Percentiles rank a stretch among this genome's conserved stretches.
Conservation (phyloP, 2,797 vertebrate species). For the Agapornis canus region DNA sequence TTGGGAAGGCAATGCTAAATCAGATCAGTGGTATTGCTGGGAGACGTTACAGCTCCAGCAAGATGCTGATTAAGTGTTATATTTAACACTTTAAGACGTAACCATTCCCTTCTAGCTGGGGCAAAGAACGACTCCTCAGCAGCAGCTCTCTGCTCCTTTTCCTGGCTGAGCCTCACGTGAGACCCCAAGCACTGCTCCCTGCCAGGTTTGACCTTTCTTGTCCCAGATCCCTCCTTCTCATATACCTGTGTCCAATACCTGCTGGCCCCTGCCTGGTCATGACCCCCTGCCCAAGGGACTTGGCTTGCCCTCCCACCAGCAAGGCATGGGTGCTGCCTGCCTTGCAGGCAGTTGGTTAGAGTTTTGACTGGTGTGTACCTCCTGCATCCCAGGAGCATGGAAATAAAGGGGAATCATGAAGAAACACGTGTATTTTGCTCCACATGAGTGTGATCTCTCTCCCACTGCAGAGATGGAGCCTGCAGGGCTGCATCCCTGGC, state of each 20-base stretch:
- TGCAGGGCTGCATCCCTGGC: not conserved
- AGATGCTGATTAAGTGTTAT: slow-evolving; percentile 39
- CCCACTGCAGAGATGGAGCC: not conserved
- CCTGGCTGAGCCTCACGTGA: not conserved
- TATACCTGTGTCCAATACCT: not conserved
- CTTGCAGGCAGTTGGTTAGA: fast-evolving
- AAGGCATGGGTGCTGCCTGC: not conserved
- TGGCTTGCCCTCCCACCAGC: not conserved
- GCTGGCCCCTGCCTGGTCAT: fast-evolving
- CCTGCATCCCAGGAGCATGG: not conserved
- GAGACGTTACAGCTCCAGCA: not conserved
- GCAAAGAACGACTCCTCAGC: not conserved
- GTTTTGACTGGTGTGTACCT: not conserved
- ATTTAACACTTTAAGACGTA: slow-evolving; percentile 20
- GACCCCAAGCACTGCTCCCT: not conserved
- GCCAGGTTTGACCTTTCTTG: not conserved
- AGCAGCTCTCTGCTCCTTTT: fast-evolving
- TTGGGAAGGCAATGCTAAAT: not conserved
- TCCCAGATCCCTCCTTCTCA: not conserved
- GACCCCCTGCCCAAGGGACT: not conserved
- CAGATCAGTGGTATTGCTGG: not conserved
- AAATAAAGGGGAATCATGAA: not conserved
- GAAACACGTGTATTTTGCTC: not conserved
- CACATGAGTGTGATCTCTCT: not conserved
- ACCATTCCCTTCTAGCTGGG: not conserved